Conservation (phyloP, 1,140 invertebrate genomes). For the Zeugodacus cucurbitae region DNA sequence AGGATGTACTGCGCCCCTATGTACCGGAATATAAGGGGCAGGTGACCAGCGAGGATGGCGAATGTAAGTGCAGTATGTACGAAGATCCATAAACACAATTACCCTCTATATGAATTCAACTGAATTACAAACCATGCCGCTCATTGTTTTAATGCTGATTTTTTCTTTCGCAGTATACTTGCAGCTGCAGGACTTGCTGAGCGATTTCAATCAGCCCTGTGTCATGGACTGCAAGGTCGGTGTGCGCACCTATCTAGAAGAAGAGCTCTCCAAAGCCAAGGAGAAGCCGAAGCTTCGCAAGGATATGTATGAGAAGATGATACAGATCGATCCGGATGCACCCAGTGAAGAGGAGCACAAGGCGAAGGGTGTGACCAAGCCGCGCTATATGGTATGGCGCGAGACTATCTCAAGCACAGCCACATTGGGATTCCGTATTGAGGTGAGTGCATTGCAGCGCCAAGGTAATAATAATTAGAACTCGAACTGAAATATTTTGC, state of each 20-base stretch:
- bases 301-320: constrained; percentile 99
- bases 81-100: not conserved
- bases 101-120: too few species aligned
- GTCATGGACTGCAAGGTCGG: constrained; percentile 99
- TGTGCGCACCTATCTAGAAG: constrained; percentile 93
- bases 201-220: constrained; percentile 89
- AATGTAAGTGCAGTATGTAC: constrained; percentile 74
- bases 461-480: not conserved
- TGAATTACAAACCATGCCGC: too few species aligned
- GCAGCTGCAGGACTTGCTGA: constrained; percentile 91
- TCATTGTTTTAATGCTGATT: not conserved
- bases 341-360: constrained; percentile 91
- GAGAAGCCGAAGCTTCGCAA: constrained; percentile 93
- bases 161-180: constrained; percentile 72
- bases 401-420: constrained; percentile 97
- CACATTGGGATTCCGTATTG: constrained; percentile 94
- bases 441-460: constrained; percentile 65
- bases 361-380: constrained; percentile 92
- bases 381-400: constrained; percentile 96
- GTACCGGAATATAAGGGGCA: constrained; percentile 92
- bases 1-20: constrained; percentile 85
- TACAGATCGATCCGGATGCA: constrained; percentile 90
- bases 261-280: constrained; percentile 93
- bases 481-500: not conserved
- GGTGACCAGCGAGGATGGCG: constrained; percentile 80